These are phyloP conservation scores for Smittia aterrima DNA, from an alignment of 2,888 invertebrate species.

Conservation along the genomic window DNA sequence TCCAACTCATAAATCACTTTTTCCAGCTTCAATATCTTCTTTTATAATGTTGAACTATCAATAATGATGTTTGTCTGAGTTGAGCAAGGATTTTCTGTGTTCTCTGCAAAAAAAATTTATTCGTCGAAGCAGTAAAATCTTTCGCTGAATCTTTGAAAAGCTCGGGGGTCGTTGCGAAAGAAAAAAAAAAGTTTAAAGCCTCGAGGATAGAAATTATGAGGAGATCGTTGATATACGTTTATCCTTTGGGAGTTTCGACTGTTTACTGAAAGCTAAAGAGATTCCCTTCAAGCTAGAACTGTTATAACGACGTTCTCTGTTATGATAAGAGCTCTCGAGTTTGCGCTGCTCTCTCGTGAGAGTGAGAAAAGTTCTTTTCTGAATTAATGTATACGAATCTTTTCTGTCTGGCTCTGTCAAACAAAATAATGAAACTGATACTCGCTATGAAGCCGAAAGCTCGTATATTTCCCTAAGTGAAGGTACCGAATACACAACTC, in stretches of 20 bases:
- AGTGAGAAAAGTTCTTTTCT: background rate
- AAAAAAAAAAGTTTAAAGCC: background rate
- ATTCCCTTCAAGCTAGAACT: background rate
- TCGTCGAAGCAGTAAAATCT: background rate
- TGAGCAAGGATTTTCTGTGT: background rate
- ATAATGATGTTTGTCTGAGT: conserved; percentile 32
- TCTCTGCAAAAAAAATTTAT: too few relatives aligned
- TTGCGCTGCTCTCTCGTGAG: background rate
- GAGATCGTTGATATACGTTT: background rate
- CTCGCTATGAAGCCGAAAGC: background rate
- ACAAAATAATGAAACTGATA: conserved; percentile 15
- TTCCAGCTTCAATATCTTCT: conserved; percentile 39
- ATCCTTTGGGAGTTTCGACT: background rate
- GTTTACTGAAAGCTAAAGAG: background rate
- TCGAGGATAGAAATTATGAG: background rate
- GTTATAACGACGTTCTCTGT: background rate
- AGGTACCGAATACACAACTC: background rate
- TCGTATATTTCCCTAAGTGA: background rate
- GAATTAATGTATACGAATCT: background rate
- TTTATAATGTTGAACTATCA: conserved; percentile 37
- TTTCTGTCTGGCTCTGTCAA: background rate
- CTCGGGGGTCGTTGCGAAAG: background rate
- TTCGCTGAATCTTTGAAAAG: background rate
- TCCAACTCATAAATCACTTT: conserved; percentile 36
- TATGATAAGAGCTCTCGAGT: background rate